Percentiles rank a stretch among this genome's conserved stretches.
Conservation (phyloP, 2,888 invertebrate species). For the Epinotia ramella region DNA sequence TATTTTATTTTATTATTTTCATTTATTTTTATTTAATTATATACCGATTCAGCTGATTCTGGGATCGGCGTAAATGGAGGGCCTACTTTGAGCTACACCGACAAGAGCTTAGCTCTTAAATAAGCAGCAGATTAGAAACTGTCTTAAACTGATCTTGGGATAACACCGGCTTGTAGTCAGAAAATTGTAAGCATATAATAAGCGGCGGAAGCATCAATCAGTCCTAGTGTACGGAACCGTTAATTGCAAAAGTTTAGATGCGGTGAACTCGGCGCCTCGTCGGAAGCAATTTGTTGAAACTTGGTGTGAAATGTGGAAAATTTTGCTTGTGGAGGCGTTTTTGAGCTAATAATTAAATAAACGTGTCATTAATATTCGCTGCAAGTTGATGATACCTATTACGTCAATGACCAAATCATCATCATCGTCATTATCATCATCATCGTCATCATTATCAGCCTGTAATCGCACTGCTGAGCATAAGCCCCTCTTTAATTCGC, state of each 20-base stretch:
- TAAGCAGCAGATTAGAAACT: neutral
- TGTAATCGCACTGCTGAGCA: too few relatives aligned
- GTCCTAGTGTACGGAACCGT: slow-evolving; percentile 41
- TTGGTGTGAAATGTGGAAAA: slow-evolving; percentile 42
- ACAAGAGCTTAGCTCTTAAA: too few relatives aligned
- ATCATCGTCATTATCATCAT: too few relatives aligned
- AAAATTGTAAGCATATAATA: slow-evolving; percentile 40
- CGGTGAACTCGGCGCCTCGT: slow-evolving; percentile 43
- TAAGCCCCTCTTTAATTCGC: too few relatives aligned
- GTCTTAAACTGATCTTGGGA: slow-evolving; percentile 5
- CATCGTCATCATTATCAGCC: too few relatives aligned
- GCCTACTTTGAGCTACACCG: too few relatives aligned
- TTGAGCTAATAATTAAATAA: slow-evolving; percentile 25
- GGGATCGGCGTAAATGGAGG: too few relatives aligned
- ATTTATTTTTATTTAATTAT: too few relatives aligned
- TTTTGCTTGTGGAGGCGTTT: slow-evolving; percentile 38
- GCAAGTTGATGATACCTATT: neutral
- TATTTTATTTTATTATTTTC: too few relatives aligned
- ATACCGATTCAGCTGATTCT: too few relatives aligned
- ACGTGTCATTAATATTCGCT: neutral
- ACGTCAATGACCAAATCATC: too few relatives aligned
- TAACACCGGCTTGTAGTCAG: slow-evolving; percentile 13
- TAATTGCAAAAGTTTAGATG: slow-evolving; percentile 47
- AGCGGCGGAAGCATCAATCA: slow-evolving; percentile 45
- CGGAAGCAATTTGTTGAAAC: slow-evolving; percentile 46